Evolutionary conservation across 1,140 invertebrate species (phyloP), one percentile per base, ranked within the genome.

Genomic region (Propsilocerus akamusi): DNA sequence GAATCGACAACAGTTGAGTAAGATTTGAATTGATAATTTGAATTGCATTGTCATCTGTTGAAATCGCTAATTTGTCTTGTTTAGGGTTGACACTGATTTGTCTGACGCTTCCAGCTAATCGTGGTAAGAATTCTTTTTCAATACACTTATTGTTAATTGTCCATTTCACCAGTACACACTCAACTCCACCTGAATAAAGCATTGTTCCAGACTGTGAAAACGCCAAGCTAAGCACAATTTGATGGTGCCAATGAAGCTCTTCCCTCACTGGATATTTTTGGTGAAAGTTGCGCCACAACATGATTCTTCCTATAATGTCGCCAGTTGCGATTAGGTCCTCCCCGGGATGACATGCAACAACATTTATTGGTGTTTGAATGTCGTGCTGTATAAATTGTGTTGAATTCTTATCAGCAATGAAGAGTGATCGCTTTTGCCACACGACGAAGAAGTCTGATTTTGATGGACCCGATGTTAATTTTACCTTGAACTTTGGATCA

Each of bases 101-200:
- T 48, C 68, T 65, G 26, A 90, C 79, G 3, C 78, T 72, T 8
- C 78, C 73, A 6, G 83, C 75, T 54, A 90, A 67, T 46, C 86
- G 71, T 8, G 88, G 86, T 41, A 88, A 54, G 64, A 79, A 87
- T 22, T 72, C 65, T 54, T 75, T 79, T 5, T 72, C 54, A 12
- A 74, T 61, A 7, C 68, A 62, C 1, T 52, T 54, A 14, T 41
- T 53, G 5, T 50, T 23, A 25, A 80, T 48, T 37, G 72, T 65
- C 88, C 87, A 91, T 63, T 83, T 84, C 0, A 90, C 85, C 47
- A 92, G 59, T 0, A 85, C 82, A 60, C 76, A 75, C 64, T 92
- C 88, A 49, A 72, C 71, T 14, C 83, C 86, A 26, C 83, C 85
- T 57, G 81, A 86, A 53, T 80, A 81, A 58, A 92, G 65, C 52